Evolutionary conservation across 2,113 vertebrate genomes (phyloP).

Genomic region (Coreoperca whiteheadi): DNA sequence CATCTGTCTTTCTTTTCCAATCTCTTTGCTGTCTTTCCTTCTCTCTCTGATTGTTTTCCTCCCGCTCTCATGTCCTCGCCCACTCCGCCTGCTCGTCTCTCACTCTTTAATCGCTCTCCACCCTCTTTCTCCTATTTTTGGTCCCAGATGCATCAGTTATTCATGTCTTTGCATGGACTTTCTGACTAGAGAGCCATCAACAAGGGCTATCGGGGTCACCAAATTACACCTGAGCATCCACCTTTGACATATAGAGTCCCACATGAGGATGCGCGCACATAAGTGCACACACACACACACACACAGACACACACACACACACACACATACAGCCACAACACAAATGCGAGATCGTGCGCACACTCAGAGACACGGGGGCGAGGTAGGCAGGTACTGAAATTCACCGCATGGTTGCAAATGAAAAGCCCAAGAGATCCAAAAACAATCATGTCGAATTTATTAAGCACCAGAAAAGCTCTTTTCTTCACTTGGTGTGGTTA

Average conservation of each 20-base stretch:
- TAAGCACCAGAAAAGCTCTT: neutral
- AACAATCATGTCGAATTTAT: neutral
- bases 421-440: conserved; percentile 4
- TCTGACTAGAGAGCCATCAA: conserved; percentile 49
- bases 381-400: neutral
- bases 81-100: conserved; percentile 19
- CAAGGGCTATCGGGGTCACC: conserved; percentile 48
- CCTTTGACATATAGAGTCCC: conserved; percentile 37
- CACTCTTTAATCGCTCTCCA: conserved; percentile 25
- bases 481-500: neutral
- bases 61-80: conserved; percentile 16
- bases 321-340: neutral
- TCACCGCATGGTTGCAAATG: neutral
- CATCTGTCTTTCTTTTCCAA: conserved; percentile 50
- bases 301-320: neutral
- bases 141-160: conserved; percentile 69
- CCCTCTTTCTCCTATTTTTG: conserved; percentile 69
- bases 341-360: neutral
- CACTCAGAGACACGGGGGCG: conserved; percentile 2
- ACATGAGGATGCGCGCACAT: neutral
- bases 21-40: conserved; percentile 16
- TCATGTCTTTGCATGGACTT: conserved; percentile 60
- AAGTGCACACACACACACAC: neutral
- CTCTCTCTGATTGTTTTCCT: conserved; percentile 43
- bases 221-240: conserved; percentile 54